Evolutionary conservation across 2,113 vertebrate genomes (phyloP).

Genomic region (Willisornis vidua): DNA sequence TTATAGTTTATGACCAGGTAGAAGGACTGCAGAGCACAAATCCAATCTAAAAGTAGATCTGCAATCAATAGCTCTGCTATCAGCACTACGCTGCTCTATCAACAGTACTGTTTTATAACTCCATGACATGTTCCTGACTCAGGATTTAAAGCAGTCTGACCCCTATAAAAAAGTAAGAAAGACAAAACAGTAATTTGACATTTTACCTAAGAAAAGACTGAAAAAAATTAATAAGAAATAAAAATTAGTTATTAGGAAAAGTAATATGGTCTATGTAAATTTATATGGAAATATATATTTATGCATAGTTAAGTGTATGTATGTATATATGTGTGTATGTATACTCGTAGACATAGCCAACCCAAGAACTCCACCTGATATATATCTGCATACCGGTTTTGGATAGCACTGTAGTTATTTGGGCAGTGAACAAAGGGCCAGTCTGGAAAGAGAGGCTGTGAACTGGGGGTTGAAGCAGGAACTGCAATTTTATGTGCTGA

Average conservation of each 20-base stretch:
- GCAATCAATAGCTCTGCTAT: conserved; percentile 59
- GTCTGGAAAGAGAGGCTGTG: neutral
- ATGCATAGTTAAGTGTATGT: neutral
- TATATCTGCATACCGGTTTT: neutral
- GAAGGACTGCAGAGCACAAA: conserved; percentile 52
- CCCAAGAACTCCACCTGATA: neutral
- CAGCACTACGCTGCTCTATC: conserved; percentile 21
- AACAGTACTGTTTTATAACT: conserved; percentile 44
- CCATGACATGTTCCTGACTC: neutral
- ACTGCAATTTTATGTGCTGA: conserved; percentile 33
- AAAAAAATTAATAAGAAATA: neutral
- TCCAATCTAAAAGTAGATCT: conserved; percentile 62
- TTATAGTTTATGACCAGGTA: conserved; percentile 68
- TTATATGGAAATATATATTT: neutral
- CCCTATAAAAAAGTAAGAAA: neutral
- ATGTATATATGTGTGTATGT: neutral
- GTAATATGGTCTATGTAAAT: neutral
- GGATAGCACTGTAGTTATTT: neutral
- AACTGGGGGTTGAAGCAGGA: neutral
- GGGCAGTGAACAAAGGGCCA: neutral
- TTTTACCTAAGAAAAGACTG: neutral
- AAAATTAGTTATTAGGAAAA: neutral
- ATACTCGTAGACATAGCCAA: neutral
- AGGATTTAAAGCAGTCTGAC: conserved; percentile 39
- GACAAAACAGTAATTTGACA: neutral